Evolutionary conservation across 37 sponge, comb jelly and placozoan species (phyloP), one percentile per base, ranked within the genome.

Genomic region (Chondrosia reniformis): DNA sequence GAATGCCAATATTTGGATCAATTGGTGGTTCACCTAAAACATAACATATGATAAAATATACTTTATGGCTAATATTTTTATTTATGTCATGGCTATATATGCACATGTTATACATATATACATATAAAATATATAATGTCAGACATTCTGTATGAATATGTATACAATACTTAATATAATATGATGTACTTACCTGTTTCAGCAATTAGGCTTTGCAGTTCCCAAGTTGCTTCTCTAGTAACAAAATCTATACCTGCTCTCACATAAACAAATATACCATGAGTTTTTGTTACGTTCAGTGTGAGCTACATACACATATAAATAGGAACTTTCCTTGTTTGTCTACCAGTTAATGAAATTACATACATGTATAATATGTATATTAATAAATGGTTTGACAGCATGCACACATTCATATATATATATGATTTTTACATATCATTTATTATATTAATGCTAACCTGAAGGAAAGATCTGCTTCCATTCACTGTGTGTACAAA

Each of bases 211-310:
- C 52, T 31, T 33, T 81, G 81, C 31, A 81, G 24, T 1, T 81
- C 81, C 81, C 81, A 81, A 17, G 58, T 36, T 37, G 81, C 81
- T 81, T 69, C 73, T 13, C 30, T 49, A 15, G 17, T 69, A 19
- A 72, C 58, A 15, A 71, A 13, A 36, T 81, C 57, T 56, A 81
- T 69, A n/a, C 72, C 81, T 31, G 73, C 81, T 72, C 42, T 54
- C 12, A 81, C 59, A 12, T 43, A 41, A 3, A 81, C 81, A 25
- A 81, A 56, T 0, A 81, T 42, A 34, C 81, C 81, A 39, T 52
- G 73, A 22, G 73, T 49, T 4, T 49, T 59, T 37, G 73, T 54
- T n/a, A 55, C 42, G 55, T 81, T 27, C 6, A 64, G 3, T 31
- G 32, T 28, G 33, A 34, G 34, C 66, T 64, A 32, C 19, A 3